Evolutionary conservation across 2,113 vertebrate species (phyloP).

Genomic region (Formicarius rufipectus): DNA sequence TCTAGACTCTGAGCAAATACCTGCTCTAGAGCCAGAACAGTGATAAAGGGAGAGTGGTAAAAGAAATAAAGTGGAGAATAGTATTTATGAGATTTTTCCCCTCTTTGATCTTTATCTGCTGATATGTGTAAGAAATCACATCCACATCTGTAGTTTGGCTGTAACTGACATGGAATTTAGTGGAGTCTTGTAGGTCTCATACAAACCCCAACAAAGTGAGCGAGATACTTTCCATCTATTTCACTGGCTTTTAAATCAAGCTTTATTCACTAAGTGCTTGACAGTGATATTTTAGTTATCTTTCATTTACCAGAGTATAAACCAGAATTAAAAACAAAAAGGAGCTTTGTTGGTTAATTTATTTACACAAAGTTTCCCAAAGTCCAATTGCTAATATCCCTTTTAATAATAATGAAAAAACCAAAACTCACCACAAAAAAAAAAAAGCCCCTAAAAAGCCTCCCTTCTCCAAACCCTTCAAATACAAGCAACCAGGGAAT

Average conservation of each 20-base stretch:
- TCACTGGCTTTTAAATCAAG: neutral
- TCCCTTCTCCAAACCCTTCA: neutral
- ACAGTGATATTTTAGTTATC: neutral
- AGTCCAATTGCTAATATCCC: neutral
- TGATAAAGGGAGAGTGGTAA: neutral
- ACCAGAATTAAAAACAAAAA: neutral
- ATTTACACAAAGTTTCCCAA: neutral
- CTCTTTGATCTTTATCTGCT: slow-evolving; percentile 44
- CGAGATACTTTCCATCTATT: neutral
- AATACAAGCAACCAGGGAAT: slow-evolving; percentile 31
- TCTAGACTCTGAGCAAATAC: neutral
- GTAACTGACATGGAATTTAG: neutral
- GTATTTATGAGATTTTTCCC: neutral
- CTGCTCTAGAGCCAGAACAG: neutral
- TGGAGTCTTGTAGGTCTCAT: neutral
- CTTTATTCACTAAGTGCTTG: neutral
- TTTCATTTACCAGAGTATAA: neutral
- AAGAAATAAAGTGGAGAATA: neutral
- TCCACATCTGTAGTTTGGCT: neutral
- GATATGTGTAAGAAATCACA: slow-evolving; percentile 11
- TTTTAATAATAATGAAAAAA: neutral
- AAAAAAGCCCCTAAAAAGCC: neutral
- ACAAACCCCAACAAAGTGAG: neutral
- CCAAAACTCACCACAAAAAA: neutral
- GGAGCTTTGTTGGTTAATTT: neutral